phyloP scores from a whole-genome alignment of 2,797 vertebrate genomes.

The Spinus pinus region DNA sequence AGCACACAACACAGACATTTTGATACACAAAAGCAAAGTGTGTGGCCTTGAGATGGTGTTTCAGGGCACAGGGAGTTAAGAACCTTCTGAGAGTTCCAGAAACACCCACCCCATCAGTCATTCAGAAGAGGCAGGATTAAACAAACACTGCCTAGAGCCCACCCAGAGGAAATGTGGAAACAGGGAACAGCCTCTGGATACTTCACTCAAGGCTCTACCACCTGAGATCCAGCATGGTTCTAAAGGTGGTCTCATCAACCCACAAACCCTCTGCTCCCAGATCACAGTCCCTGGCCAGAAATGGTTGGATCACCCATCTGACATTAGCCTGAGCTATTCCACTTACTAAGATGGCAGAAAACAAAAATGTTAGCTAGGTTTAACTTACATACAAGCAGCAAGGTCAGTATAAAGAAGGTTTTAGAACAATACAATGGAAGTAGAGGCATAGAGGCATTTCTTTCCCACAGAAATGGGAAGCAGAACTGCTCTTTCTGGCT shows the following conservation, averaged over 20 bases:
- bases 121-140: background rate
- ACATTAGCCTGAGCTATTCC: background rate
- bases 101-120: background rate
- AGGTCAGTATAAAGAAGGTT: background rate
- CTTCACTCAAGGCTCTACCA: background rate
- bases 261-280: background rate
- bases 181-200: background rate
- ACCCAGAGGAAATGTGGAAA: background rate
- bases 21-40: background rate
- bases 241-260: background rate
- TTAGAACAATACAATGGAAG: background rate
- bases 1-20: background rate
- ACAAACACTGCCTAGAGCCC: background rate
- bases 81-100: background rate
- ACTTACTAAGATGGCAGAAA: background rate
- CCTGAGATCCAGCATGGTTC: accelerated
- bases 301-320: background rate
- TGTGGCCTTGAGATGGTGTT: background rate
- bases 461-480: background rate
- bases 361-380: background rate
- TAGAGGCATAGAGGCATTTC: background rate
- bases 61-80: background rate
- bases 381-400: background rate
- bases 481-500: background rate
- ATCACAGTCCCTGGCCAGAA: background rate